A percentile compares a stretch with the other conserved stretches of the same genome.
Conservation (phyloP, 1,140 invertebrate genomes). For the Diorhabda carinulata region DNA sequence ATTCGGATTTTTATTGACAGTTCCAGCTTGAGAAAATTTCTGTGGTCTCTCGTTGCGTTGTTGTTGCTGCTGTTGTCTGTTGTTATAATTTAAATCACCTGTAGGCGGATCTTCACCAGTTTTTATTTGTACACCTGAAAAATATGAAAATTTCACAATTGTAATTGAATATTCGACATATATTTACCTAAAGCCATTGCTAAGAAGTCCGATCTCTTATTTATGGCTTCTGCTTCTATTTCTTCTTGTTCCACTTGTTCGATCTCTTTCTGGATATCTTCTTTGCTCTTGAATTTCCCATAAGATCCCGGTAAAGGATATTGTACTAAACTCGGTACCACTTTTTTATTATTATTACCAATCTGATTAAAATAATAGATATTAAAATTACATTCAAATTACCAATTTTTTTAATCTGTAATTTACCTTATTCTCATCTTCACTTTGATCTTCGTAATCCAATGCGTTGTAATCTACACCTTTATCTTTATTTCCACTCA, state of each 20-base stretch:
- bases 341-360: conserved; percentile 25
- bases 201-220: conserved; percentile 45
- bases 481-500: conserved; percentile 18
- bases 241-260: conserved; percentile 18
- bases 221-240: conserved; percentile 23
- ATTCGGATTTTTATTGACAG: neutral
- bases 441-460: conserved; percentile 49
- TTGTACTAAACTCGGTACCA: conserved; percentile 45
- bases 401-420: too few relatives aligned
- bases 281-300: conserved; percentile 24
- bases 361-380: too few relatives aligned
- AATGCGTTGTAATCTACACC: conserved; percentile 50
- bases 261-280: conserved; percentile 17
- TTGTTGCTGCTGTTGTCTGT: conserved; percentile 32
- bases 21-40: neutral
- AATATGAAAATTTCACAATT: neutral
- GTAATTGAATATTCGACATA: neutral
- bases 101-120: conserved; percentile 42
- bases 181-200: conserved; percentile 45
- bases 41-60: conserved; percentile 22
- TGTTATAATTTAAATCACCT: conserved; percentile 34
- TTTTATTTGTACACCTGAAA: conserved; percentile 47
- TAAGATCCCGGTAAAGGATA: conserved; percentile 38
- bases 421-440: conserved; percentile 33
- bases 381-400: too few relatives aligned